phyloP scores from a whole-genome alignment of 2,113 vertebrate species.

The Stictonetta naevosa region DNA sequence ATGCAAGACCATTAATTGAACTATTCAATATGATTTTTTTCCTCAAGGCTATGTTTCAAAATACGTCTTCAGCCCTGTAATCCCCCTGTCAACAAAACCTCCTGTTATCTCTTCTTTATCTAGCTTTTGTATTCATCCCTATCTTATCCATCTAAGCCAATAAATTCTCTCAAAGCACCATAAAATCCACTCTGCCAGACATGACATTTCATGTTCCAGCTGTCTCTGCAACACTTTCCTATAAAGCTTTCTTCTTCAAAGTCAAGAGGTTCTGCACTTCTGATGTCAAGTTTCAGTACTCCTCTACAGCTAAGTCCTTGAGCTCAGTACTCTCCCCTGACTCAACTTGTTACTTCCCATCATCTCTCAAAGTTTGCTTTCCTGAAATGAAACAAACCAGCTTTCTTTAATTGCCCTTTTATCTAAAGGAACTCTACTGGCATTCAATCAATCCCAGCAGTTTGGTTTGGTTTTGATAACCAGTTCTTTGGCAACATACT shows the following conservation, averaged over 20 bases:
- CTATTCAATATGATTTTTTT: background rate
- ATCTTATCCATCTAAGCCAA: slow-evolving; percentile 17
- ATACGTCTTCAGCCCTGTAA: background rate
- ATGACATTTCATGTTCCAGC: background rate
- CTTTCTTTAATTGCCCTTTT: background rate
- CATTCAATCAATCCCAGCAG: background rate
- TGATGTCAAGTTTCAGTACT: background rate
- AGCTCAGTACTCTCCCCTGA: background rate
- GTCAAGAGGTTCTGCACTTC: background rate
- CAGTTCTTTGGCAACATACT: background rate
- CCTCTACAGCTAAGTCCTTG: background rate
- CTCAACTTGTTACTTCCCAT: rapidly evolving
- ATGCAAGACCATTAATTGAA: background rate
- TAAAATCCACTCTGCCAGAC: slow-evolving; percentile 13
- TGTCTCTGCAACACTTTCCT: background rate
- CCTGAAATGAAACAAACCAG: background rate
- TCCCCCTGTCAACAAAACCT: slow-evolving; percentile 29
- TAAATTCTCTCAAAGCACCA: background rate
- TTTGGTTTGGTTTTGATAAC: background rate
- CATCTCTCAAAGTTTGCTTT: background rate
- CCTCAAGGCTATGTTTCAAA: background rate
- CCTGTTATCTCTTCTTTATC: slow-evolving; percentile 20
- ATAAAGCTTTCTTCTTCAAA: background rate
- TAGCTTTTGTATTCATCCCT: background rate
- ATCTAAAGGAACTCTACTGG: background rate